Evolutionary conservation across 2,797 vertebrate species (phyloP).

Genomic region (Sebastes flavidus): DNA sequence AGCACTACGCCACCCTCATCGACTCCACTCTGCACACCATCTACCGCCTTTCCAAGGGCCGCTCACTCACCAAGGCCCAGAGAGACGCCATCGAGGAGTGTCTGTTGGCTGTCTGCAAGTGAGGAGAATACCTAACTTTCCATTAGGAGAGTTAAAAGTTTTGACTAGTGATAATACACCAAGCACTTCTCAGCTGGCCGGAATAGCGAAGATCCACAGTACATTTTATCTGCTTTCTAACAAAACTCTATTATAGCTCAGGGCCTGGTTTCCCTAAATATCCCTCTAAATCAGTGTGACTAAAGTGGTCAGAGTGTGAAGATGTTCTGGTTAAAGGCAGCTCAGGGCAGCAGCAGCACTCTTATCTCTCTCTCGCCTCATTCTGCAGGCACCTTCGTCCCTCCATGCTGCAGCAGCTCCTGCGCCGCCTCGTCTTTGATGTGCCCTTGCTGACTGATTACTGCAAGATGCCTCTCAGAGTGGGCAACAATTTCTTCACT

Average conservation of each 20-base stretch:
- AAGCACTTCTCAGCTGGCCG: not conserved
- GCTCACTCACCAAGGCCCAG: constrained; percentile 97
- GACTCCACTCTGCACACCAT: constrained; percentile 97
- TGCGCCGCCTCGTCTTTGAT: constrained; percentile 96
- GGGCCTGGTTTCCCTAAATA: not conserved
- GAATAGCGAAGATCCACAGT: not conserved
- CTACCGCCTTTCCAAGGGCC: constrained; percentile 96
- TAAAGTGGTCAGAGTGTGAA: constrained; percentile 28
- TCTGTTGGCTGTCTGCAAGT: constrained; percentile 95
- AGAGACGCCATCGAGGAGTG: constrained; percentile 98
- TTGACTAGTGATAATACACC: not conserved
- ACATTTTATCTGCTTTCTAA: constrained; percentile 11
- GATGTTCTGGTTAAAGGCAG: constrained; percentile 9
- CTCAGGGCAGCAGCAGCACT: constrained; percentile 7
- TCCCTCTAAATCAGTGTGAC: constrained; percentile 20
- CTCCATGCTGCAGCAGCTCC: constrained; percentile 96
- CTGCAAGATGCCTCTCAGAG: constrained; percentile 99
- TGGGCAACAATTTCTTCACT: constrained; percentile 65
- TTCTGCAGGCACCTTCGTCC: constrained; percentile 91
- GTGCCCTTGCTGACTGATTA: constrained; percentile 96
- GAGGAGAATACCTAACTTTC: constrained; percentile 46
- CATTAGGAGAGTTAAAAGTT: not conserved
- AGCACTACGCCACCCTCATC: constrained; percentile 91
- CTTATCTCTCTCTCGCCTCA: constrained; percentile 54
- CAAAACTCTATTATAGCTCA: not conserved